Conservation (phyloP, 2,113 vertebrate species). For the Butorides virescens region DNA sequence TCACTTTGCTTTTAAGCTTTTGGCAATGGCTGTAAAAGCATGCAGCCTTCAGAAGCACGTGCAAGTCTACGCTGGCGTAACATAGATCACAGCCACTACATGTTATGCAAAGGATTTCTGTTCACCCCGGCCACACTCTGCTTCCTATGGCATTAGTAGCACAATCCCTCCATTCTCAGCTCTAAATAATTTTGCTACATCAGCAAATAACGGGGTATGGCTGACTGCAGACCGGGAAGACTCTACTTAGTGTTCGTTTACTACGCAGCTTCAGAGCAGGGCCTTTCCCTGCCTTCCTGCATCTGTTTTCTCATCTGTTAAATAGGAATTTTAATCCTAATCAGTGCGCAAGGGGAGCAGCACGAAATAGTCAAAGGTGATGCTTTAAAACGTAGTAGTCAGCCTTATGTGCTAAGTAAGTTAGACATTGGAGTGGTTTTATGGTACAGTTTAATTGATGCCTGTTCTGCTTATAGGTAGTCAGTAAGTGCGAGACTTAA, state of each 20-base stretch:
- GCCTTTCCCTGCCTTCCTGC: neutral
- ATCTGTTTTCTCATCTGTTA: conserved; percentile 43
- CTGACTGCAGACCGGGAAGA: conserved; percentile 2
- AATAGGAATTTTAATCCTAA: conserved; percentile 47
- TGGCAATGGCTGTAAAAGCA: neutral
- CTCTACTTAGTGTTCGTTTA: neutral
- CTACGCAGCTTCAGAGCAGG: neutral
- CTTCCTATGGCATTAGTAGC: neutral
- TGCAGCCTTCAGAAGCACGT: neutral
- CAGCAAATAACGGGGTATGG: conserved; percentile 6
- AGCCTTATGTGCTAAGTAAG: neutral
- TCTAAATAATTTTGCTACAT: conserved; percentile 26
- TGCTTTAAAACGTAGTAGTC: neutral
- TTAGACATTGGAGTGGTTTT: neutral
- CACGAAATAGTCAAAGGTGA: neutral
- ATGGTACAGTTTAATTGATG: neutral
- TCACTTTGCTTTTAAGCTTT: conserved; percentile 25
- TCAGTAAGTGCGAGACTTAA: neutral
- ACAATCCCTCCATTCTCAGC: neutral
- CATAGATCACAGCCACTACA: neutral
- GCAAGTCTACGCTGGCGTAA: neutral
- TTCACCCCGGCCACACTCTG: conserved; percentile 7
- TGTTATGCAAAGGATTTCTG: neutral
- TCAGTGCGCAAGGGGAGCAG: neutral
- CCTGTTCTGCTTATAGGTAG: neutral